phyloP scores from a whole-genome alignment of 2,797 vertebrate genomes.

The Hafferia zeledoni region DNA sequence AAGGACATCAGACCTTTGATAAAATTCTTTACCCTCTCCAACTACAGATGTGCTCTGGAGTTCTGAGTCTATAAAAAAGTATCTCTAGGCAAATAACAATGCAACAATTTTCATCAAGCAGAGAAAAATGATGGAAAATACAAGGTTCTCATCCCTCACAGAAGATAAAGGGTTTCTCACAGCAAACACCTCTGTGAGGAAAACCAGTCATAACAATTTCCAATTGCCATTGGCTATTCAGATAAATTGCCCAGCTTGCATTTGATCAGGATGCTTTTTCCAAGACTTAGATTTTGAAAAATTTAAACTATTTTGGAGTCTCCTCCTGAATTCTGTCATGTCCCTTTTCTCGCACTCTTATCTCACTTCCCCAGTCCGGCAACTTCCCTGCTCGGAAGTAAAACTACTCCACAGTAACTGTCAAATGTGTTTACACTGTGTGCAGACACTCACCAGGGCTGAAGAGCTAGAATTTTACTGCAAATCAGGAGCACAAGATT shows the following conservation, averaged over 20 bases:
- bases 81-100: background rate
- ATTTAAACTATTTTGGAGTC: background rate
- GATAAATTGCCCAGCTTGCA: background rate
- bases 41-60: background rate
- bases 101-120: background rate
- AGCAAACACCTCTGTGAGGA: background rate
- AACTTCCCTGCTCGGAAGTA: slow-evolving; percentile 24
- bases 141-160: background rate
- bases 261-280: background rate
- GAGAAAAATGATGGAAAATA: background rate
- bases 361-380: slow-evolving; percentile 33
- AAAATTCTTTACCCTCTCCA: background rate
- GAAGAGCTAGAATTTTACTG: background rate
- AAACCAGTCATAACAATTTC: background rate
- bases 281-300: background rate
- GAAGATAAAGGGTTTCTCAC: background rate
- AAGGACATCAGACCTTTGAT: rapidly evolving
- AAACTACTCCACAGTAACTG: slow-evolving; percentile 22
- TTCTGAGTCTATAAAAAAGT: background rate
- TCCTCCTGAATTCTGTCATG: background rate
- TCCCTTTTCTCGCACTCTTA: background rate
- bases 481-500: background rate
- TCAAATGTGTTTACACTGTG: background rate
- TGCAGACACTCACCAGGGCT: background rate
- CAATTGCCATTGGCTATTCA: background rate